phyloP scores from a whole-genome alignment of 1,140 invertebrate species.

The Apocrypta bakeri region DNA sequence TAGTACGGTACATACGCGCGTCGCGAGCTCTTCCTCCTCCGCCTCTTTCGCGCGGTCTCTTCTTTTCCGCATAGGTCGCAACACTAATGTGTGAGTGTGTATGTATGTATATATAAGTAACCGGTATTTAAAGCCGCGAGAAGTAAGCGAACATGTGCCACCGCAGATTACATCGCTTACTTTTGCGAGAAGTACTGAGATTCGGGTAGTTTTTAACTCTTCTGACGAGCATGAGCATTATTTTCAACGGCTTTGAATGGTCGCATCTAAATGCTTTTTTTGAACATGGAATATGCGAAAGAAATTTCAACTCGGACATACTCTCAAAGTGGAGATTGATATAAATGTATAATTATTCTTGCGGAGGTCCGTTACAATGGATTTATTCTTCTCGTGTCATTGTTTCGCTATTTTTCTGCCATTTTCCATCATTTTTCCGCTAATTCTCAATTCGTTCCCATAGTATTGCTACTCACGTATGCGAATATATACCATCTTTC shows the following conservation, averaged over 20 bases:
- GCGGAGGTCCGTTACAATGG: neutral
- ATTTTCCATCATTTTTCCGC: neutral
- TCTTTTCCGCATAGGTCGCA: slow-evolving; percentile 23
- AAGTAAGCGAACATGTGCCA: too few relatives aligned
- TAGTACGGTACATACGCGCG: neutral
- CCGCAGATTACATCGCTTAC: too few relatives aligned
- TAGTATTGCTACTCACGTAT: neutral
- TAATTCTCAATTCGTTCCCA: neutral
- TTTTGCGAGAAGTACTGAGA: too few relatives aligned
- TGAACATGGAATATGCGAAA: too few relatives aligned
- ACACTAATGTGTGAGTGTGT: neutral
- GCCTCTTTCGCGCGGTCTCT: neutral
- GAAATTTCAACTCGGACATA: too few relatives aligned
- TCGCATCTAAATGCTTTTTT: too few relatives aligned
- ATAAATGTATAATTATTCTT: too few relatives aligned
- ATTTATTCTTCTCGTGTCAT: neutral
- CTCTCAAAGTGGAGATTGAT: too few relatives aligned
- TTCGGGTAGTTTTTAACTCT: too few relatives aligned
- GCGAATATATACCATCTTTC: neutral
- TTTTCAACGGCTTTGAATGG: too few relatives aligned
- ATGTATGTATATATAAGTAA: too few relatives aligned
- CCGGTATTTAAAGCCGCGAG: neutral
- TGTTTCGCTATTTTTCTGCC: neutral
- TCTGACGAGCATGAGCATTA: too few relatives aligned
- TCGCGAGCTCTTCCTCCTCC: neutral